Base-by-base conservation (phyloP, 2,797 vertebrate genomes). In the Schizopygopsis pylzovi region DNA sequence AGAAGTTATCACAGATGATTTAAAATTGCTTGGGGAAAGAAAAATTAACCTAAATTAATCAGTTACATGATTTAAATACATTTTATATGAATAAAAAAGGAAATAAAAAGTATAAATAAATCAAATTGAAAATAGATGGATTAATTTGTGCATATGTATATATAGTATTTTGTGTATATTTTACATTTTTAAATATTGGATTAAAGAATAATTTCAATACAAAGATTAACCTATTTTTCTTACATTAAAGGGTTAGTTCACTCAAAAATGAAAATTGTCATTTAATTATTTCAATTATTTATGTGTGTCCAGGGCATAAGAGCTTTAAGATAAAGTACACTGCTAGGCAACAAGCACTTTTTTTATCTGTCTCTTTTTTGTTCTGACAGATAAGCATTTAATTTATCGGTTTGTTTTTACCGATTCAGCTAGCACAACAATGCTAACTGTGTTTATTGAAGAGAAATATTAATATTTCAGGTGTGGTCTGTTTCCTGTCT, bases 311-410 rank as follows among this genome's bases (percentile, higher is more conserved):
- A 43, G 41, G 41, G 41, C 9, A 43, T 43, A 43, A 43, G 8
- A 43, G 41, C 9, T 43, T 43, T 43, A 43, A 89, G 89, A 89
- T 91, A 85, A 89, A 93, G 88, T 84, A 77, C 87, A 86, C 87
- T 91, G 90, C 92, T 91, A 92, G 92, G 88, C 87, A 59, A 47
- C 78, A 87, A 70, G 91, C 6, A 16, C n/a, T 68, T 10, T 70
- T 61, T 77, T 16, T 70, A 11, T 49, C 18, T 49, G 16, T 65
- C 16, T 80, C 20, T 9, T 76, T 78, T 56, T 71, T 22, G 6
- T 28, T 16, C 8, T 54, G 9, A 25, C 15, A 18, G 52, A 56
- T 16, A 18, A 59, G 4, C 56, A 39, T 76, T 65, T 28, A 0
- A 41, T 18, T 20, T 83, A 13, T 83, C n/a, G 6, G 13, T 81